Percentiles rank a stretch among this genome's conserved stretches.
Conservation (phyloP, 2,888 invertebrate species). For the Tipula vernalis region DNA sequence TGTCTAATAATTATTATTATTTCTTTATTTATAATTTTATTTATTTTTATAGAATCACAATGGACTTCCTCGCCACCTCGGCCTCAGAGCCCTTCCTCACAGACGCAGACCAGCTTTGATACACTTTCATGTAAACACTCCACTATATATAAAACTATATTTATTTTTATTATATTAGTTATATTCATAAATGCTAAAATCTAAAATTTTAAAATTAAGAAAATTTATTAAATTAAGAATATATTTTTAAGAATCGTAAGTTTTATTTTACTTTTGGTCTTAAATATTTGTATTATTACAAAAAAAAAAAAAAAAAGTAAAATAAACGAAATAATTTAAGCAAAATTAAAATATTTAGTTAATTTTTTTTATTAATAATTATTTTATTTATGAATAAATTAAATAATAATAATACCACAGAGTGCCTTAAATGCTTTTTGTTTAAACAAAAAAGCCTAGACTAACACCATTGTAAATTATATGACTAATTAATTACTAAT, state of each 20-base stretch:
- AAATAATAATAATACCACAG: conserved; percentile 10
- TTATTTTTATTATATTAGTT: neutral
- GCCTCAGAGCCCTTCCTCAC: conserved; percentile 37
- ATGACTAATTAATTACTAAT: neutral
- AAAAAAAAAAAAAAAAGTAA: neutral
- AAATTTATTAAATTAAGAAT: neutral
- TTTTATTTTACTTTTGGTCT: neutral
- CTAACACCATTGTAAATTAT: neutral
- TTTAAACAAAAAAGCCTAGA: neutral
- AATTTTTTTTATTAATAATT: neutral
- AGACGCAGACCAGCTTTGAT: conserved; percentile 41
- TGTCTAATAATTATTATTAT: neutral
- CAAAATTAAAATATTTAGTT: neutral
- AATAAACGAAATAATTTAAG: neutral
- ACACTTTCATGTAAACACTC: conserved; percentile 39
- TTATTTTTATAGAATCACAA: conserved; percentile 37
- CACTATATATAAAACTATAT: neutral
- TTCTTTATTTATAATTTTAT: conserved; percentile 7
- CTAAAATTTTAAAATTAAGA: neutral
- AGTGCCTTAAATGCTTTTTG: conserved; percentile 9
- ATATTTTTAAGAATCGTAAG: neutral
- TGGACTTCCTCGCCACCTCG: conserved; percentile 39
- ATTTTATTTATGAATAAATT: conserved; percentile 12
- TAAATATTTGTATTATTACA: neutral
- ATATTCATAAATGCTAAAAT: neutral